These are phyloP conservation scores for Bombus affinis DNA, from an alignment of 1,140 invertebrate species.

Conservation along the genomic window DNA sequence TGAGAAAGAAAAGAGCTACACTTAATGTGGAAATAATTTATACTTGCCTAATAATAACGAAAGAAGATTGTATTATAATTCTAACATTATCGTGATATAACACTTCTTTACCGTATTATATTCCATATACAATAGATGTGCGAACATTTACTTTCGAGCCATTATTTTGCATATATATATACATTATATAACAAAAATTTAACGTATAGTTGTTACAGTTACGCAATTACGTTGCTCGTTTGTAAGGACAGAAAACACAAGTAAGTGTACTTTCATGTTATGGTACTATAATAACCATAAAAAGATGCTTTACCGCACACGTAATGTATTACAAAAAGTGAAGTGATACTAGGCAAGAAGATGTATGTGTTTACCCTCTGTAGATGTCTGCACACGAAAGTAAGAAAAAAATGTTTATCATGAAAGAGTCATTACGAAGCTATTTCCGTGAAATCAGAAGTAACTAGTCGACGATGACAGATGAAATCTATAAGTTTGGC, in stretches of 20 bases:
- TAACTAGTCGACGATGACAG: not conserved
- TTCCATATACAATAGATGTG: not conserved
- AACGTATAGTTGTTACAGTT: slow-evolving; percentile 18
- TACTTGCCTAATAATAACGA: no score
- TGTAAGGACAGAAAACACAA: slow-evolving; percentile 11
- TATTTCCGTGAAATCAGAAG: slow-evolving; percentile 5
- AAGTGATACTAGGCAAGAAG: not conserved
- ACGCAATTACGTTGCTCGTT: slow-evolving; percentile 3
- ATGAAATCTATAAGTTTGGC: not conserved
- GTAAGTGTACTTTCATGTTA: slow-evolving; percentile 25
- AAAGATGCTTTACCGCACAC: slow-evolving; percentile 10
- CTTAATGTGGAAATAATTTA: no score
- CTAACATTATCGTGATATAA: not conserved
- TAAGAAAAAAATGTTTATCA: not conserved
- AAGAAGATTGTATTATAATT: no score
- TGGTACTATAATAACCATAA: slow-evolving; percentile 25
- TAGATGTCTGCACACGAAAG: not conserved
- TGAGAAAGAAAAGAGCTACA: no score
- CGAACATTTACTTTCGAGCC: slow-evolving; percentile 6
- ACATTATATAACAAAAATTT: slow-evolving; percentile 22
- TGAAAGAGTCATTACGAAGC: slow-evolving; percentile 6
- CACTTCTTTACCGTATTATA: not conserved
- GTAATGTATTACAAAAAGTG: slow-evolving; percentile 23
- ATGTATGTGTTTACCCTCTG: not conserved
- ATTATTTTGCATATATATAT: slow-evolving; percentile 28